phyloP scores from a whole-genome alignment of 2,888 invertebrate genomes.

The Theristus sp. region DNA sequence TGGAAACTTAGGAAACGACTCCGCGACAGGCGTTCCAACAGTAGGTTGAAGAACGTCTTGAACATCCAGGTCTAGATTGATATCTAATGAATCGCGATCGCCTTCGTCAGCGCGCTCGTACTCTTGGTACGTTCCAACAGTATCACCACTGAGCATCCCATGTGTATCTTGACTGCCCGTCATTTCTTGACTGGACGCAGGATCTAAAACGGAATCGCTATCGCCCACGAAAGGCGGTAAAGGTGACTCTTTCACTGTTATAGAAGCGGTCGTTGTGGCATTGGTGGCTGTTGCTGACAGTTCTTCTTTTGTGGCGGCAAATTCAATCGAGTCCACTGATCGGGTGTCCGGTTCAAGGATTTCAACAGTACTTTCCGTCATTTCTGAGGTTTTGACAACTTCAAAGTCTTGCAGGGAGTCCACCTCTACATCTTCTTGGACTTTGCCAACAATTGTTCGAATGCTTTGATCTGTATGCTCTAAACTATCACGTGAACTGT shows the following conservation, averaged over 20 bases:
- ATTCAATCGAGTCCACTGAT: background rate
- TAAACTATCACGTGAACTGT: conserved; percentile 10
- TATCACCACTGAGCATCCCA: conserved; percentile 20
- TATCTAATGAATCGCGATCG: conserved; percentile 23
- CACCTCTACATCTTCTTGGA: conserved; percentile 7
- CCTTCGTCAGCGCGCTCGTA: conserved; percentile 12
- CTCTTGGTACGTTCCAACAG: conserved; percentile 18
- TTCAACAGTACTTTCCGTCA: background rate
- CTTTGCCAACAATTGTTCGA: background rate
- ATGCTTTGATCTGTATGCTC: conserved; percentile 6
- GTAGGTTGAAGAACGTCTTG: conserved; percentile 1
- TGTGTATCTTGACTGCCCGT: conserved; percentile 19
- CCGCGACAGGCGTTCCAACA: conserved; percentile 4
- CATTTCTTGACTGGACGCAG: conserved; percentile 16
- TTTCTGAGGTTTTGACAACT: background rate
- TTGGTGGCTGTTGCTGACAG: background rate
- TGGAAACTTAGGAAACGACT: conserved; percentile 13
- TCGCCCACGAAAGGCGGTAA: background rate
- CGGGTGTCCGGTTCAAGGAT: background rate
- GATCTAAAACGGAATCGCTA: conserved; percentile 7
- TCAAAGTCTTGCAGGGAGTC: conserved; percentile 20
- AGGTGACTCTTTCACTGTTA: background rate
- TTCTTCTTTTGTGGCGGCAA: background rate
- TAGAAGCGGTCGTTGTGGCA: background rate
- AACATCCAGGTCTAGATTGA: conserved; percentile 15